A percentile compares a stretch with the other conserved stretches of the same genome.
phyloP scores from a whole-genome alignment of 2,888 invertebrate genomes.

The Chorisops tibialis region DNA sequence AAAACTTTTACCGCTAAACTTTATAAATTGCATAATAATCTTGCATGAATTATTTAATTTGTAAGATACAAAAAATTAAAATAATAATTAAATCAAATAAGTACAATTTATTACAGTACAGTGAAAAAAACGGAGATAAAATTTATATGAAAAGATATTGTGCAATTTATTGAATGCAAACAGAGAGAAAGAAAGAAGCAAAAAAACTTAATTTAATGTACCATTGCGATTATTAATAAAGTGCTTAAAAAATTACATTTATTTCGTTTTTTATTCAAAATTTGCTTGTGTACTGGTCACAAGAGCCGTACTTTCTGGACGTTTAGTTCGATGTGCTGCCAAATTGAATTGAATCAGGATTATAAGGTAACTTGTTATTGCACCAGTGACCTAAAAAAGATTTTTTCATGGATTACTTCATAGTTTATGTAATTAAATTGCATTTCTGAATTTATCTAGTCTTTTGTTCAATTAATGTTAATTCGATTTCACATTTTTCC shows the following conservation, averaged over 20 bases:
- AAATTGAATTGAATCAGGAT: conserved; percentile 52
- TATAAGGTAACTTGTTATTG: conserved; percentile 51
- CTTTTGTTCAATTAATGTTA: neutral
- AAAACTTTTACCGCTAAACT: conserved; percentile 12
- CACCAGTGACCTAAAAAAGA: conserved; percentile 45
- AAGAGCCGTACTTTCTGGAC: conserved; percentile 31
- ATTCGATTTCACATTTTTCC: neutral
- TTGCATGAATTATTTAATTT: conserved; percentile 13
- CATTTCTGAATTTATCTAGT: neutral
- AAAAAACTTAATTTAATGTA: conserved; percentile 29
- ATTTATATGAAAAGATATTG: conserved; percentile 20
- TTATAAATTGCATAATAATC: conserved; percentile 19
- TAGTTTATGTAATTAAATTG: neutral
- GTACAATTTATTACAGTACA: too few species aligned
- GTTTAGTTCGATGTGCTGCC: conserved; percentile 50
- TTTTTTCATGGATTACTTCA: too few species aligned
- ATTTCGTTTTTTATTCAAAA: neutral
- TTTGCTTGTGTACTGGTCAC: conserved; percentile 1
- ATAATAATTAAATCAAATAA: neutral
- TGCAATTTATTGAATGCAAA: conserved; percentile 18
- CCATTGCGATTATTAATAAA: conserved; percentile 32
- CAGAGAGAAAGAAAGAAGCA: neutral
- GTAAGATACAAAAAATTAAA: too few species aligned
- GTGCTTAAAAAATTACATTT: conserved; percentile 30
- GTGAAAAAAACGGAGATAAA: neutral